These are phyloP conservation scores for Tholera decimalis DNA, from an alignment of 2,888 invertebrate genomes.

Conservation along the genomic window DNA sequence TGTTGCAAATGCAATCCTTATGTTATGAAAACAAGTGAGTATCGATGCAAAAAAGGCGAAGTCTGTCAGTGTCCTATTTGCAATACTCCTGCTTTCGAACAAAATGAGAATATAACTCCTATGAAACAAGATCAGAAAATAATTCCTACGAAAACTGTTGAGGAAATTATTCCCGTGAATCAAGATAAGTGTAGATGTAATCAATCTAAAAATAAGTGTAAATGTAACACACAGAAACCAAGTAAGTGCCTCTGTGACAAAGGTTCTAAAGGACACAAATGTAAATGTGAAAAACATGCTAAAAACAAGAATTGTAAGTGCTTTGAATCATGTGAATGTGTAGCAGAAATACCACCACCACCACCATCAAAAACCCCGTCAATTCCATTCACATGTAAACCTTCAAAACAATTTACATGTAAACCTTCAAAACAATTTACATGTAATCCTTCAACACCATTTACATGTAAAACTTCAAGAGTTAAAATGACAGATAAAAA, in stretches of 20 bases:
- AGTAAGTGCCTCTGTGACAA: neutral
- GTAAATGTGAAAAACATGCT: neutral
- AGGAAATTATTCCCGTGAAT: neutral
- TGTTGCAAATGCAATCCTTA: constrained; percentile 15
- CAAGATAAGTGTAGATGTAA: constrained; percentile 2
- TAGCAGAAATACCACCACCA: neutral
- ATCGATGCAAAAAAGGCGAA: constrained; percentile 17
- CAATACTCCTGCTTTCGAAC: neutral
- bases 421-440: too few species aligned
- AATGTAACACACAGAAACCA: neutral
- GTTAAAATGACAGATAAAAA: constrained; percentile 31
- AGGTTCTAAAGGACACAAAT: neutral
- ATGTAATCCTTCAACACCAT: neutral
- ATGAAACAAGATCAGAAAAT: neutral
- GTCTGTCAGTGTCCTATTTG: constrained; percentile 5
- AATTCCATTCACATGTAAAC: neutral
- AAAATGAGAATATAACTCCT: neutral
- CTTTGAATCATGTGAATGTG: neutral
- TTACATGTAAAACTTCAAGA: neutral
- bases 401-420: neutral
- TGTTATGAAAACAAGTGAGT: neutral
- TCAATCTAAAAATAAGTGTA: constrained; percentile 2
- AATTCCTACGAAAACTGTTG: neutral
- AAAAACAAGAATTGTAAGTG: constrained; percentile 10
- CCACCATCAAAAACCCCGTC: neutral